Conservation (phyloP, 1,140 invertebrate genomes). For the Pomacea maculata region DNA sequence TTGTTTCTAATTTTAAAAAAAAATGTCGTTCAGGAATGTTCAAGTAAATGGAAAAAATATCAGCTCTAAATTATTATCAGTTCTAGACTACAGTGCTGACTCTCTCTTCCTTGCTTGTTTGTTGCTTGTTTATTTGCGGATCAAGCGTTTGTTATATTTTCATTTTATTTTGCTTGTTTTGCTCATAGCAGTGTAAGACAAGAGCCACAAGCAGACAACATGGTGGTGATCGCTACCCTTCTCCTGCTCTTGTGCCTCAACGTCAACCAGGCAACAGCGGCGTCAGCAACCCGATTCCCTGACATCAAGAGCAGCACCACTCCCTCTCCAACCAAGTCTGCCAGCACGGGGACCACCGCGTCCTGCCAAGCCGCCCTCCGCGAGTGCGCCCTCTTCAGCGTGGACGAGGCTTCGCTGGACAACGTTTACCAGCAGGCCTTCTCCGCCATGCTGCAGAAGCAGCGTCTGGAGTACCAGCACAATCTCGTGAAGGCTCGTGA, state of each 20-base stretch:
- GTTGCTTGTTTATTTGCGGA: too few relatives aligned
- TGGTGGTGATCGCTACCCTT: background rate
- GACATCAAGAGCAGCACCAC: background rate
- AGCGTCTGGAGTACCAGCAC: background rate
- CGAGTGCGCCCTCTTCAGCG: background rate
- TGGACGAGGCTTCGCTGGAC: constrained; percentile 2
- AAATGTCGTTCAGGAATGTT: too few relatives aligned
- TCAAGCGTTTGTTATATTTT: too few relatives aligned
- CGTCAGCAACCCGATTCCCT: background rate
- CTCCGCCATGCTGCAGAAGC: constrained; percentile 1
- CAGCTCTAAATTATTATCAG: too few relatives aligned
- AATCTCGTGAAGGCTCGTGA: background rate
- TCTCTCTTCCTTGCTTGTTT: too few relatives aligned
- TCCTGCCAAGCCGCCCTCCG: background rate
- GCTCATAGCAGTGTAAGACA: too few relatives aligned
- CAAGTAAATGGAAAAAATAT: too few relatives aligned
- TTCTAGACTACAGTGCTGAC: too few relatives aligned
- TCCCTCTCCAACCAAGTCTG: background rate
- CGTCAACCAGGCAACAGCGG: background rate
- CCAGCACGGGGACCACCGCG: background rate
- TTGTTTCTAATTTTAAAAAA: too few relatives aligned
- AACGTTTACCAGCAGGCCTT: constrained; percentile 6
- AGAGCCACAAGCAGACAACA: background rate
- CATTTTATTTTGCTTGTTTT: too few relatives aligned
- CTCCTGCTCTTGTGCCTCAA: background rate